These are phyloP conservation scores for Synanthedon formicaeformis DNA, from an alignment of 2,888 invertebrate genomes.

Conservation along the genomic window DNA sequence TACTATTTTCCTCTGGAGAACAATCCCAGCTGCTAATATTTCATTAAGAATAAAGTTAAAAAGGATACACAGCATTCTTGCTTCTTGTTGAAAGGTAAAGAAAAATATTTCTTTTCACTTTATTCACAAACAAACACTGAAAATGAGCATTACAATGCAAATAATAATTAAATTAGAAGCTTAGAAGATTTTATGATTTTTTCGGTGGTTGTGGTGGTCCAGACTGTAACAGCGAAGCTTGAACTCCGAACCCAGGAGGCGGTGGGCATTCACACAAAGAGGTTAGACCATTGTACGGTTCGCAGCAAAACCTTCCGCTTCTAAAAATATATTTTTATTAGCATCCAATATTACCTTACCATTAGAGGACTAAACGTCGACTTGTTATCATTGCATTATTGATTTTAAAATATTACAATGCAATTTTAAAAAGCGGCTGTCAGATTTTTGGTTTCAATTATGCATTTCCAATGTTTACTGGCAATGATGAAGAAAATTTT, in stretches of 20 bases:
- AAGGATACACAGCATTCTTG: neutral
- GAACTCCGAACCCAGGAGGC: constrained; percentile 34
- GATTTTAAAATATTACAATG: neutral
- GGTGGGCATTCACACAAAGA: constrained; percentile 26
- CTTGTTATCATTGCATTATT: too few species aligned
- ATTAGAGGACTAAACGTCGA: too few species aligned
- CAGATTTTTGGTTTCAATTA: neutral
- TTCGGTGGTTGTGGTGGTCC: neutral
- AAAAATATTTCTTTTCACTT: neutral
- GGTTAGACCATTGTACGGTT: constrained; percentile 34
- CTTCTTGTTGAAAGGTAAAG: neutral
- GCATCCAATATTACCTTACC: too few species aligned
- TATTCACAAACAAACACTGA: neutral
- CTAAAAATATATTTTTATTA: constrained; percentile 15
- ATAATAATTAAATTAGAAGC: neutral
- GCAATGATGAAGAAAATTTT: neutral
- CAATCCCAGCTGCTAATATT: constrained; percentile 7
- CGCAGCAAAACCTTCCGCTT: constrained; percentile 37
- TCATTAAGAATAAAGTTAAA: neutral
- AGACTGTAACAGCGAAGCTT: constrained; percentile 14
- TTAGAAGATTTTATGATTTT: neutral
- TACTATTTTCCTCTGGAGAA: constrained; percentile 15
- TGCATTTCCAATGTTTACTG: too few species aligned
- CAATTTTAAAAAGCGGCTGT: neutral
- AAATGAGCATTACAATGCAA: neutral